Conservation (phyloP, 2,797 vertebrate species). For the Rhynchotus rufescens region DNA sequence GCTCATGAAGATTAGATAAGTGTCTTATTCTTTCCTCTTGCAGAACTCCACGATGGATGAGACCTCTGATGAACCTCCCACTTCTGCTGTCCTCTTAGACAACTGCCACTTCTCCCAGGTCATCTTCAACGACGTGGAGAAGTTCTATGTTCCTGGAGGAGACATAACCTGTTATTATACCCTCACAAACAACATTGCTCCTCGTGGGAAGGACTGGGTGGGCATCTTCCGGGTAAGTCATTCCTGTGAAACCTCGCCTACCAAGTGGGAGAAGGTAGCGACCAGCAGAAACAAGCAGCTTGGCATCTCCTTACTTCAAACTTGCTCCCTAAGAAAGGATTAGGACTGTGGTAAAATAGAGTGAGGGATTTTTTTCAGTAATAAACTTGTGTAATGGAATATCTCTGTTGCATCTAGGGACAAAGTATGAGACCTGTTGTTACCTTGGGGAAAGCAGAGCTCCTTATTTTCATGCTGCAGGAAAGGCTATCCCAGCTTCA, state of each 20-base stretch:
- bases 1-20: neutral
- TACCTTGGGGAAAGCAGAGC: neutral
- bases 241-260: neutral
- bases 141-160: slow-evolving; percentile 79
- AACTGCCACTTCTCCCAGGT: slow-evolving; percentile 85
- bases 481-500: neutral
- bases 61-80: slow-evolving; percentile 49
- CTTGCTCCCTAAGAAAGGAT: neutral
- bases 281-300: slow-evolving; percentile 79
- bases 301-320: neutral
- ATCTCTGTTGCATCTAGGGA: neutral
- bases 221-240: slow-evolving; percentile 90
- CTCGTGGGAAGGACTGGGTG: slow-evolving; percentile 89
- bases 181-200: slow-evolving; percentile 72
- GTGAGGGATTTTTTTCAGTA: neutral
- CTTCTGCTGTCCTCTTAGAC: slow-evolving; percentile 60
- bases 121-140: slow-evolving; percentile 84
- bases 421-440: neutral
- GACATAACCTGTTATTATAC: slow-evolving; percentile 84
- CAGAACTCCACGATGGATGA: slow-evolving; percentile 79
- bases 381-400: neutral
- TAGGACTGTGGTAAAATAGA: neutral
- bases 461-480: neutral
- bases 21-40: neutral
- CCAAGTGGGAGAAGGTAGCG: neutral